Conservation (phyloP, 2,888 invertebrate genomes). For the Geophilus truncorum region DNA sequence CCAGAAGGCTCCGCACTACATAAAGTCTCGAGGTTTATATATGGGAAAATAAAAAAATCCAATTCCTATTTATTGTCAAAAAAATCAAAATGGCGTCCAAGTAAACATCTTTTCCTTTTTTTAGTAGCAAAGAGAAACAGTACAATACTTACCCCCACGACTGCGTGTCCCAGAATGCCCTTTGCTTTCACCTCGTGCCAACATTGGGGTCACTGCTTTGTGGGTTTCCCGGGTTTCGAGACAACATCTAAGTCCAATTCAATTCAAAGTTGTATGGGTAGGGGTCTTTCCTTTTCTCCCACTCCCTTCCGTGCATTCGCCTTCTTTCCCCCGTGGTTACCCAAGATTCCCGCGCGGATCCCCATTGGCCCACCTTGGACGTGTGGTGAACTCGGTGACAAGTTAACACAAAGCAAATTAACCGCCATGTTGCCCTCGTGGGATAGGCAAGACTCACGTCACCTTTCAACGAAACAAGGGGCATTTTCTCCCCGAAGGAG, state of each 20-base stretch:
- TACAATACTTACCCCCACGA: constrained; percentile 5
- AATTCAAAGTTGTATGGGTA: not conserved
- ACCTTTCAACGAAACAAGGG: constrained; percentile 14
- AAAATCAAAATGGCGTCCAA: too few species aligned
- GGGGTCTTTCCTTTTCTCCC: not conserved
- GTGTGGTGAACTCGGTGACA: constrained; percentile 13
- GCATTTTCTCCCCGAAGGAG: not conserved
- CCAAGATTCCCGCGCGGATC: not conserved
- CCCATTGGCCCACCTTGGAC: constrained; percentile 1
- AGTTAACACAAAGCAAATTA: constrained; percentile 27
- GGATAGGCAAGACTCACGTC: constrained; percentile 5
- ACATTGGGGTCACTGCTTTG: not conserved
- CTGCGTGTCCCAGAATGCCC: not conserved
- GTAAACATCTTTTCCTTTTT: too few species aligned
- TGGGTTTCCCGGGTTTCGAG: not conserved
- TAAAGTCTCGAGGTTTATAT: not conserved
- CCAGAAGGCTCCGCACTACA: constrained; percentile 13
- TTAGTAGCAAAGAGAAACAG: not conserved
- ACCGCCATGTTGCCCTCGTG: constrained; percentile 22
- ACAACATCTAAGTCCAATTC: constrained; percentile 6
- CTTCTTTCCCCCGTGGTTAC: constrained; percentile 4
- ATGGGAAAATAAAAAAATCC: not conserved
- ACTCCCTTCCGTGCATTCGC: not conserved
- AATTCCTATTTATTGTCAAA: constrained; percentile 23
- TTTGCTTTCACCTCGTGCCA: not conserved